phyloP scores from a whole-genome alignment of 2,888 invertebrate species.

The Calliopum simillimum region DNA sequence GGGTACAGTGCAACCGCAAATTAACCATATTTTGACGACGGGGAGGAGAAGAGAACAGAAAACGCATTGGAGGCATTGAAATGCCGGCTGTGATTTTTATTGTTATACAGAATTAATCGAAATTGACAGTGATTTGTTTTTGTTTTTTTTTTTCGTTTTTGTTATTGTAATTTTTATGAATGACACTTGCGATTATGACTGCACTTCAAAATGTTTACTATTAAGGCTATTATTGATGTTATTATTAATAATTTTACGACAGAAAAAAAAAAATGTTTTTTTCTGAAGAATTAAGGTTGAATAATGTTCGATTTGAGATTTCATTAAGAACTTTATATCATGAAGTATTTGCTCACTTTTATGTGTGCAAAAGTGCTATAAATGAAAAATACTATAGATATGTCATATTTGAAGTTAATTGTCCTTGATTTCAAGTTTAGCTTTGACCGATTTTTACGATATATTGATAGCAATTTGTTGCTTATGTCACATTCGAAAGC shows the following conservation, averaged over 20 bases:
- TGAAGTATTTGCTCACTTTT: too few species aligned
- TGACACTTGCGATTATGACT: background rate
- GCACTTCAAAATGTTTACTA: background rate
- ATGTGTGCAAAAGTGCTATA: too few species aligned
- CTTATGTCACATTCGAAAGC: background rate
- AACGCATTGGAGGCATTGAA: background rate
- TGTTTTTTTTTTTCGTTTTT: background rate
- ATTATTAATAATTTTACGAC: too few species aligned
- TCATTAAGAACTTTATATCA: too few species aligned
- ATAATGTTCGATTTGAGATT: too few species aligned
- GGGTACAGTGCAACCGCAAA: background rate
- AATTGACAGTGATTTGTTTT: slow-evolving; percentile 36
- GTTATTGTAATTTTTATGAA: background rate
- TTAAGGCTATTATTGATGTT: background rate
- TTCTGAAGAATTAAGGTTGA: too few species aligned
- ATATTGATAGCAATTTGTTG: background rate
- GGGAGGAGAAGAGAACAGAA: too few species aligned
- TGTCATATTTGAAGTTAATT: too few species aligned
- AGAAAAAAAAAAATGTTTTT: too few species aligned
- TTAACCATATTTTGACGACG: background rate
- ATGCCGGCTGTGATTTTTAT: background rate
- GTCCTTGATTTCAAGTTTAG: slow-evolving; percentile 6
- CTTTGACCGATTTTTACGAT: slow-evolving; percentile 19
- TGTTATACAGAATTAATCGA: slow-evolving; percentile 8
- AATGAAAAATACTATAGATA: too few species aligned